These are phyloP conservation scores for Sapajus apella DNA, from an alignment of 2,113 vertebrate species.

Conservation along the genomic window DNA sequence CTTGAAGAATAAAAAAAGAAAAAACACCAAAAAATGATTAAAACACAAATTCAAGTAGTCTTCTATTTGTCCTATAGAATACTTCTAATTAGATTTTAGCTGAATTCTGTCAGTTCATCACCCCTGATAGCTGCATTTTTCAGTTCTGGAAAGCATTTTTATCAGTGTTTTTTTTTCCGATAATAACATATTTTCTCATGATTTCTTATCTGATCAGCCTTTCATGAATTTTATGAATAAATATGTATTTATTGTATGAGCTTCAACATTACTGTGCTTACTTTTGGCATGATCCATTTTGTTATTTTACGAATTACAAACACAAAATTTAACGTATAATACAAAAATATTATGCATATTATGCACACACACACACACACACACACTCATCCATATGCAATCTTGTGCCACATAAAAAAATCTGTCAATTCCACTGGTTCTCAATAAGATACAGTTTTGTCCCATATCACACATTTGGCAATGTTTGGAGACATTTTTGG, in stretches of 20 bases:
- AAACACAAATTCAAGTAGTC: constrained; percentile 46
- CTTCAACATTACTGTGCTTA: not conserved
- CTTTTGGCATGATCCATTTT: not conserved
- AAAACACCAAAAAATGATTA: not conserved
- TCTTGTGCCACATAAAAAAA: not conserved
- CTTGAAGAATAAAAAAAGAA: constrained; percentile 48
- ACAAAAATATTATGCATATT: not conserved
- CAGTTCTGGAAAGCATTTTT: not conserved
- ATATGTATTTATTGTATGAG: not conserved
- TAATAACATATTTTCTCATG: constrained; percentile 20
- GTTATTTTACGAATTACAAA: constrained; percentile 10
- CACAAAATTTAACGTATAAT: not conserved
- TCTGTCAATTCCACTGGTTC: not conserved
- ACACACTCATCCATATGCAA: not conserved
- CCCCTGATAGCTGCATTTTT: not conserved
- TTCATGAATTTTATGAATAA: constrained; percentile 40
- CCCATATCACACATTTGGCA: not conserved
- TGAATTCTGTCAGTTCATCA: constrained; percentile 24
- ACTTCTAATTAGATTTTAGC: constrained; percentile 47
- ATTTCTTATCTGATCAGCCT: not conserved
- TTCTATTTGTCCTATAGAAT: constrained; percentile 29
- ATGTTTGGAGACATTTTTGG: not conserved
- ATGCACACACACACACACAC: not conserved
- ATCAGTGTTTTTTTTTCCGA: not conserved
- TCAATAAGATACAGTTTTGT: not conserved